These are phyloP conservation scores for Caenorhabditis sp. DNA, from an alignment of 2,888 invertebrate genomes.

Conservation along the genomic window DNA sequence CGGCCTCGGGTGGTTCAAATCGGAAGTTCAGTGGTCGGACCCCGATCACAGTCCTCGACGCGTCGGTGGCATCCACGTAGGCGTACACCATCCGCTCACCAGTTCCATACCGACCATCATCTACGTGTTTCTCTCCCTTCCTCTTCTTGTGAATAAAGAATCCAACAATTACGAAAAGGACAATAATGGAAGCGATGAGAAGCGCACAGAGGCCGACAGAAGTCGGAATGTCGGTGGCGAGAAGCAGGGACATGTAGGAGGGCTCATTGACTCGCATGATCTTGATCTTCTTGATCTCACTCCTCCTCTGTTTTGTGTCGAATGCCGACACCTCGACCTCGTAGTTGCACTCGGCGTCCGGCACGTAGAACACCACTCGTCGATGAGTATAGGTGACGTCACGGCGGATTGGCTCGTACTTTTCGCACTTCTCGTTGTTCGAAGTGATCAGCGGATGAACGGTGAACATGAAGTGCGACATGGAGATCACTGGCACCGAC, in stretches of 20 bases:
- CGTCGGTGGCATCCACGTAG: conserved; percentile 49
- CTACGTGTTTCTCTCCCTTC: conserved; percentile 21
- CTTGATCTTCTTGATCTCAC: conserved; percentile 53
- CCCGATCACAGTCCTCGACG: conserved; percentile 45
- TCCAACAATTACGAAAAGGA: neutral
- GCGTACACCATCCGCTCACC: conserved; percentile 49
- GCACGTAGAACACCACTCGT: conserved; percentile 56
- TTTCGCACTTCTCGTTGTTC: conserved; percentile 51
- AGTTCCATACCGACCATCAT: conserved; percentile 38
- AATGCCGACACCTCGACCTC: conserved; percentile 61
- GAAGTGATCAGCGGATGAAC: conserved; percentile 42
- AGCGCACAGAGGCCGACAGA: conserved; percentile 36
- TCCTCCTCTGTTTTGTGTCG: conserved; percentile 59
- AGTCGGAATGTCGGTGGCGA: conserved; percentile 33
- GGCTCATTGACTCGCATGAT: conserved; percentile 39
- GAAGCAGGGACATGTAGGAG: conserved; percentile 38
- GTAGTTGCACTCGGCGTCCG: conserved; percentile 62
- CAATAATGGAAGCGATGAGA: conserved; percentile 7
- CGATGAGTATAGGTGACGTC: conserved; percentile 63
- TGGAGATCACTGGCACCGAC: conserved; percentile 23
- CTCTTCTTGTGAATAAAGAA: conserved; percentile 20
- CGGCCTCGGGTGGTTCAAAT: conserved; percentile 22
- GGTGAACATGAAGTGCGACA: conserved; percentile 60
- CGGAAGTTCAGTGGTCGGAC: conserved; percentile 30
- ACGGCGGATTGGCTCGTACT: conserved; percentile 55